phyloP scores from a whole-genome alignment of 2,888 invertebrate genomes.

The Epicampocera succincta region DNA sequence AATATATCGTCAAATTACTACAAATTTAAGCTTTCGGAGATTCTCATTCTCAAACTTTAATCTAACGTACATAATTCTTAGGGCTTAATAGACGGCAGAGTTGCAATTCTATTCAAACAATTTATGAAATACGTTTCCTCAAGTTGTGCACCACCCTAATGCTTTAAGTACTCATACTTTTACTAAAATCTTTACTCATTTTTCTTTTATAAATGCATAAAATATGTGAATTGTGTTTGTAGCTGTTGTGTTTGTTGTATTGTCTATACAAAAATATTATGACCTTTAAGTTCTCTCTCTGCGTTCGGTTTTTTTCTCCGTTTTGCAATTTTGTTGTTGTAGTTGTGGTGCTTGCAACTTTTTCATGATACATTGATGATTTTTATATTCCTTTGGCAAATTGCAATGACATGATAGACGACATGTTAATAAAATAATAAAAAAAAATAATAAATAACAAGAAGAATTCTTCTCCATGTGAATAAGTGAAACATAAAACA shows the following conservation, averaged over 20 bases:
- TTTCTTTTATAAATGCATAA: conserved; percentile 26
- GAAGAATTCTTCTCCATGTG: neutral
- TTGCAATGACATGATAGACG: conserved; percentile 64
- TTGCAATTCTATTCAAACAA: neutral
- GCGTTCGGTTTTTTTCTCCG: neutral
- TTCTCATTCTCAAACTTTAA: neutral
- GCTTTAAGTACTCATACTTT: conserved; percentile 7
- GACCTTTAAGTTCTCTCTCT: conserved; percentile 41
- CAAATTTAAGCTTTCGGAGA: neutral
- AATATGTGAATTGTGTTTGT: conserved; percentile 14
- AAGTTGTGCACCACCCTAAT: conserved; percentile 9
- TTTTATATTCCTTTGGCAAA: conserved; percentile 63
- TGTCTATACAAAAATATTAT: conserved; percentile 33
- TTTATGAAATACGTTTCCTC: neutral
- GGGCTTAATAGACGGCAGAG: neutral
- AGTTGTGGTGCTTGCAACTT: conserved; percentile 22
- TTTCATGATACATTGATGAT: conserved; percentile 53
- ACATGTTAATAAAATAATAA: conserved; percentile 56
- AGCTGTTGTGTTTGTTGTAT: conserved; percentile 10
- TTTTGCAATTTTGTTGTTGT: neutral
- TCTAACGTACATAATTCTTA: neutral
- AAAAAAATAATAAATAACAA: conserved; percentile 7
- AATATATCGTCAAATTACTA: neutral
- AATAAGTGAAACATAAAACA: conserved; percentile 18
- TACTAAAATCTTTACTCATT: conserved; percentile 29